Conservation (phyloP, 53 echinoderm and acorn worm genomes). For the Temnopleurus reevesii region DNA sequence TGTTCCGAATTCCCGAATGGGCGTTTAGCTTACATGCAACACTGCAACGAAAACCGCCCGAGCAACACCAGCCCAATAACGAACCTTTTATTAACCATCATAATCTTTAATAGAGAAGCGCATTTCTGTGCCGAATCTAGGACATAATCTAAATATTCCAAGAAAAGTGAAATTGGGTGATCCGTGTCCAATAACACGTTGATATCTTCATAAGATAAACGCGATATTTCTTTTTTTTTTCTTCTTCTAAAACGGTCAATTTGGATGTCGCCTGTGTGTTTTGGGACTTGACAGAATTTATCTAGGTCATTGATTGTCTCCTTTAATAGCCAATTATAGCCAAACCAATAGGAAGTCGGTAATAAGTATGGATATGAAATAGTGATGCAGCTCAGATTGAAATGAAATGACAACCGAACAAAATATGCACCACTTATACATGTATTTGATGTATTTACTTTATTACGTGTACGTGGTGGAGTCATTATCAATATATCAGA, state of each 20-base stretch:
- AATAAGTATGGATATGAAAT: neutral
- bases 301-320: neutral
- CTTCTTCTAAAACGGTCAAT: neutral
- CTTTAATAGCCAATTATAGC: neutral
- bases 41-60: slow-evolving; percentile 11
- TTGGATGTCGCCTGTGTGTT: neutral
- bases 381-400: no score
- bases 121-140: neutral
- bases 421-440: no score
- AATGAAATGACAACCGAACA: no score
- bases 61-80: neutral
- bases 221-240: no score
- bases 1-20: slow-evolving; percentile 29
- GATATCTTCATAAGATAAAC: slow-evolving; percentile 4
- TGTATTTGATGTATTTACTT: no score
- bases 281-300: neutral
- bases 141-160: slow-evolving; percentile 30
- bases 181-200: slow-evolving; percentile 10
- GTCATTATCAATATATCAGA: no score
- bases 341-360: neutral
- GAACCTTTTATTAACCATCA: neutral
- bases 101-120: neutral
- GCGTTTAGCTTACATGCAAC: slow-evolving; percentile 21
- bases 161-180: neutral
- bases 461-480: no score